Conservation (phyloP, 2,797 vertebrate species). For the Sorex maritimensis region DNA sequence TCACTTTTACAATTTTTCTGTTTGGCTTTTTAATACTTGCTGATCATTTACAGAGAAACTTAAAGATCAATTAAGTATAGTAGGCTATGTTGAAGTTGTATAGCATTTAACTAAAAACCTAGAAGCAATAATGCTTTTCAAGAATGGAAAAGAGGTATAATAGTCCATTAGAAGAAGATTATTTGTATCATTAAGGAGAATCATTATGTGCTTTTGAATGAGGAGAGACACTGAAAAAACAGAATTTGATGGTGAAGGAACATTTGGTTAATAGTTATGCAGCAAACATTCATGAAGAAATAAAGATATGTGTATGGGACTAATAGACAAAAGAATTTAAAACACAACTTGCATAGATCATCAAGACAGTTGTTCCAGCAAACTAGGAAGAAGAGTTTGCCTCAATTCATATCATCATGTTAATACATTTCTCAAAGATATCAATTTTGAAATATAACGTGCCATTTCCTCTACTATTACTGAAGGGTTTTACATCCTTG, state of each 20-base stretch:
- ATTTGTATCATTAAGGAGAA: conserved; percentile 81
- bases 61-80: conserved; percentile 55
- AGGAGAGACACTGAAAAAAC: conserved; percentile 76
- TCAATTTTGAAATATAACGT: conserved; percentile 55
- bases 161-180: conserved; percentile 66
- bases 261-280: conserved; percentile 78
- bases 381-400: conserved; percentile 46
- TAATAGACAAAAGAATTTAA: conserved; percentile 74
- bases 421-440: conserved; percentile 67
- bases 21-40: conserved; percentile 13
- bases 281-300: conserved; percentile 63
- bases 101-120: conserved; percentile 71
- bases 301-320: conserved; percentile 58
- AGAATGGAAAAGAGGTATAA: conserved; percentile 68
- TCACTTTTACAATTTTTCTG: conserved; percentile 64
- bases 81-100: conserved; percentile 69
- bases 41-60: conserved; percentile 69
- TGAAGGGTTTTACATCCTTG: conserved; percentile 66
- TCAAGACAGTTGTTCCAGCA: conserved; percentile 65
- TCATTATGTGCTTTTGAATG: conserved; percentile 70
- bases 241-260: conserved; percentile 72
- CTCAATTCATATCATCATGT: conserved; percentile 54
- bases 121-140: conserved; percentile 64
- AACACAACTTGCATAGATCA: conserved; percentile 54
- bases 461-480: conserved; percentile 9